Evolutionary conservation across 2,113 vertebrate species (phyloP).

Genomic region (Sterrhoptilus dennistouni): DNA sequence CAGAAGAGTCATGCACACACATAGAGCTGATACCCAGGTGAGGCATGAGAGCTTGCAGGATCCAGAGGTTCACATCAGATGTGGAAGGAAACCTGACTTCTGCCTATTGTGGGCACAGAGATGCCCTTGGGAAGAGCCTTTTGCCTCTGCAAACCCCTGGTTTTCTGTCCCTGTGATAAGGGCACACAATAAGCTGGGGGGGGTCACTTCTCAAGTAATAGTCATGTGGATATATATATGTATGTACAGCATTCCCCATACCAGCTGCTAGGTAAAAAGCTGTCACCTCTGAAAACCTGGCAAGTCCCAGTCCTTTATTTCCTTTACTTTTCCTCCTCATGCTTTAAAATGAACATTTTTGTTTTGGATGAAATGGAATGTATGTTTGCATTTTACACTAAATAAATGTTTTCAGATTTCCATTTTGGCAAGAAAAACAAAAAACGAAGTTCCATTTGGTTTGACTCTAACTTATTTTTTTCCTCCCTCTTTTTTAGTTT

Average conservation of each 20-base stretch:
- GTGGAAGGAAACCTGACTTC: not conserved
- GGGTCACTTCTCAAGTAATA: not conserved
- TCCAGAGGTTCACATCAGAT: not conserved
- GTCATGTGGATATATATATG: not conserved
- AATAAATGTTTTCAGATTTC: conserved; percentile 72
- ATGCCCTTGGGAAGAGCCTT: not conserved
- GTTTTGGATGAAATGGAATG: conserved; percentile 67
- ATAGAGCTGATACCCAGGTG: not conserved
- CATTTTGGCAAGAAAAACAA: conserved; percentile 69
- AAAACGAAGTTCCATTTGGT: conserved; percentile 64
- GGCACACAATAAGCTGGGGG: not conserved
- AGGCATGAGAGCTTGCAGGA: not conserved
- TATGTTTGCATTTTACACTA: conserved; percentile 71
- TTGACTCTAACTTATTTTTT: conserved; percentile 63
- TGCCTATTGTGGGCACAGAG: not conserved
- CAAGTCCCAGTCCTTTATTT: conserved; percentile 29
- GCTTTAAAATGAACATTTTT: conserved; percentile 68
- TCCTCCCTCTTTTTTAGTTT: conserved; percentile 59
- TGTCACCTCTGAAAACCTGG: conserved; percentile 38
- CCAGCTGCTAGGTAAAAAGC: conserved; percentile 1
- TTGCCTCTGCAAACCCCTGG: not conserved
- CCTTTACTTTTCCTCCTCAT: conserved; percentile 16
- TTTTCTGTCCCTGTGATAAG: not conserved
- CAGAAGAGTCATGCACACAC: not conserved
- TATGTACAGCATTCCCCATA: not conserved